phyloP scores from a whole-genome alignment of 1,140 invertebrate species.

The Scaptomyza pallida region DNA sequence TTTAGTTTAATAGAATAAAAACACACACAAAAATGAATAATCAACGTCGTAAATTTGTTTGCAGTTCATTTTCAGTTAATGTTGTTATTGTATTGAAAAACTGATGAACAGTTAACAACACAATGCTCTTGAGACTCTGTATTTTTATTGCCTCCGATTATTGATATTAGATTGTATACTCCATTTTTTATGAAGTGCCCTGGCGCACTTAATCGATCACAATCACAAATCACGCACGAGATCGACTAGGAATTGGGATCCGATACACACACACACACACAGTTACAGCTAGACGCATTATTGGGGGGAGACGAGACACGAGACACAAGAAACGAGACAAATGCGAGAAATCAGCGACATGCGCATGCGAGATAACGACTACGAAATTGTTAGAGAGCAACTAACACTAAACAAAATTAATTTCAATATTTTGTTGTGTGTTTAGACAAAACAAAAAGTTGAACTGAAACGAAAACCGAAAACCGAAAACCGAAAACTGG shows the following conservation, averaged over 20 bases:
- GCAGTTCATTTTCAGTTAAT: conserved; percentile 23
- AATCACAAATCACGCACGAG: conserved; percentile 7
- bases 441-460: conserved; percentile 83
- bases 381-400: conserved; percentile 84
- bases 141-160: conserved; percentile 60
- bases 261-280: conserved; percentile 8
- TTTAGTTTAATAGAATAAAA: conserved; percentile 22
- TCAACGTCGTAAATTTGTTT: conserved; percentile 60
- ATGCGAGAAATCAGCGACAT: conserved; percentile 50
- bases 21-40: conserved; percentile 32
- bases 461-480: conserved; percentile 70
- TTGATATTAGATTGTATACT: conserved; percentile 44
- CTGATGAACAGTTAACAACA: conserved; percentile 64
- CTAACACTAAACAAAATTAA: conserved; percentile 84
- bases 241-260: not conserved
- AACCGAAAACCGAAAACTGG: conserved; percentile 60
- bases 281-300: not conserved
- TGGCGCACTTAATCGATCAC: conserved; percentile 21
- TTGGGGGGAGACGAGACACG: conserved; percentile 6
- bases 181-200: conserved; percentile 51
- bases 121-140: conserved; percentile 54
- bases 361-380: conserved; percentile 84
- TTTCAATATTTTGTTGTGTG: conserved; percentile 82
- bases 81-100: conserved; percentile 33
- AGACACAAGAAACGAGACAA: conserved; percentile 10